Conservation (phyloP, 2,113 vertebrate species). For the Oxyruncus cristatus region DNA sequence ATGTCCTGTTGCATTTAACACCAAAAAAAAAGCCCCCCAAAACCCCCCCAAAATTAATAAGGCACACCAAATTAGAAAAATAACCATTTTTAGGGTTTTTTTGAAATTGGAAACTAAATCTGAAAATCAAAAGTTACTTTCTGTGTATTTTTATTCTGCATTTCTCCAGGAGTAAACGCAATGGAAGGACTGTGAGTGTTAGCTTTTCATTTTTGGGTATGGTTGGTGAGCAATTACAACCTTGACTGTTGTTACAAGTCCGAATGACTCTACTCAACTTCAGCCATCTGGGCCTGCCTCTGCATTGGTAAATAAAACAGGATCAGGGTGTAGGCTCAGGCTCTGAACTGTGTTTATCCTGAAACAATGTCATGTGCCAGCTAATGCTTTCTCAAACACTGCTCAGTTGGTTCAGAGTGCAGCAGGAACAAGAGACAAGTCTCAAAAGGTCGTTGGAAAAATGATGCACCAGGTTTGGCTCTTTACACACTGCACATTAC, state of each 20-base stretch:
- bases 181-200: neutral
- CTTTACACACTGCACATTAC: neutral
- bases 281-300: neutral
- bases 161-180: neutral
- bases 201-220: neutral
- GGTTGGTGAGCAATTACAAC: neutral
- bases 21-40: neutral
- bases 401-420: neutral
- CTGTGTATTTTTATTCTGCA: neutral
- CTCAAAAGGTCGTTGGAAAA: neutral
- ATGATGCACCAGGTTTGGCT: neutral
- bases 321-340: neutral
- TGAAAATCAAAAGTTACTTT: neutral
- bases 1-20: accelerated
- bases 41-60: neutral
- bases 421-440: neutral
- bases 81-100: neutral
- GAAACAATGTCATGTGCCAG: neutral
- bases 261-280: neutral
- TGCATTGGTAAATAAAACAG: neutral
- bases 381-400: neutral
- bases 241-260: neutral
- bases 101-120: neutral
- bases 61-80: neutral
- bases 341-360: neutral